Conservation (phyloP, 2,797 vertebrate species). For the Cryptoprocta ferox region DNA sequence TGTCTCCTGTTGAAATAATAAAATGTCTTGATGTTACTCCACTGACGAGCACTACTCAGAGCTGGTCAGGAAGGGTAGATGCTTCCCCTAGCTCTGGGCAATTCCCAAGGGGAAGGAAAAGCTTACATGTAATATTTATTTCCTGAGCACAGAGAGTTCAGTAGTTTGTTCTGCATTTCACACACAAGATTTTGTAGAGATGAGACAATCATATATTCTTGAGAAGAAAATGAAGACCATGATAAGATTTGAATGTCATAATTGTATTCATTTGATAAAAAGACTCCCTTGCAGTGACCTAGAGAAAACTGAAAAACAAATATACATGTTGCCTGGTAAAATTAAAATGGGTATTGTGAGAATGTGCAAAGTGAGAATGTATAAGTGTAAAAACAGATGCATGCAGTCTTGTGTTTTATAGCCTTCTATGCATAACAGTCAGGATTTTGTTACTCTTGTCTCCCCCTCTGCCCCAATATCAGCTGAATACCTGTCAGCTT, state of each 20-base stretch:
- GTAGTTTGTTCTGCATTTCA: constrained; percentile 32
- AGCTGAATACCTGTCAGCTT: background rate
- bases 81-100: background rate
- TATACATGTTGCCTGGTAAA: background rate
- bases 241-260: background rate
- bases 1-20: constrained; percentile 70
- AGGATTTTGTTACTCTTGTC: background rate
- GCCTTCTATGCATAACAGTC: background rate
- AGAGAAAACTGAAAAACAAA: background rate
- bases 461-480: too few species aligned
- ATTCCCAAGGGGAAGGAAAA: background rate
- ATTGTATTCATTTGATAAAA: background rate
- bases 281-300: background rate
- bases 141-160: background rate
- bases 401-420: background rate
- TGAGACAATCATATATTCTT: constrained; percentile 34
- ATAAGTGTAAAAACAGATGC: background rate
- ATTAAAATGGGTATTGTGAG: background rate
- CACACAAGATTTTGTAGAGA: constrained; percentile 25
- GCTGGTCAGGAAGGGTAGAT: background rate
- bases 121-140: constrained; percentile 31
- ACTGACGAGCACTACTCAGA: background rate
- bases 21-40: constrained; percentile 59
- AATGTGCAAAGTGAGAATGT: background rate
- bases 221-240: constrained; percentile 26